phyloP scores from a whole-genome alignment of 2,888 invertebrate genomes.

The Phortica okadai region DNA sequence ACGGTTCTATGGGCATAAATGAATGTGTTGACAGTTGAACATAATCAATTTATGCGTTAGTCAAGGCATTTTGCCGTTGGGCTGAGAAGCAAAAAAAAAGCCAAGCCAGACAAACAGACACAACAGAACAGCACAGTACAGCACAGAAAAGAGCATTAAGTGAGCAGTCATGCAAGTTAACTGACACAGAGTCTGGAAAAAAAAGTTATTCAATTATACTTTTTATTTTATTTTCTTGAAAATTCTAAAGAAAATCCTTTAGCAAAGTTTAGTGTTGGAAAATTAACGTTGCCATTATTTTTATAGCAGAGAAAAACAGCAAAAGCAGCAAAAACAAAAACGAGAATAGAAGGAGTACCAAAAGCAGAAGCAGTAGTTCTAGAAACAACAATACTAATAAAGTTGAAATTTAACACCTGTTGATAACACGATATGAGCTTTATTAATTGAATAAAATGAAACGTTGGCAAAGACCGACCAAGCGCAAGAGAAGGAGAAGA shows the following conservation, averaged over 20 bases:
- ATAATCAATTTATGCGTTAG: constrained; percentile 25
- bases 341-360: not conserved
- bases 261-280: too few species aligned
- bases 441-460: constrained; percentile 18
- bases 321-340: not conserved
- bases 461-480: not conserved
- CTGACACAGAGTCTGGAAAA: too few species aligned
- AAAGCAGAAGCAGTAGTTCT: not conserved
- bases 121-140: too few species aligned
- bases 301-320: not conserved
- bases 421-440: constrained; percentile 24
- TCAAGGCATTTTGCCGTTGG: not conserved
- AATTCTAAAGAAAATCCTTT: not conserved
- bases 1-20: not conserved
- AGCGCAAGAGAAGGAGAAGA: not conserved
- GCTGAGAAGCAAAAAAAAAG: not conserved
- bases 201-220: not conserved
- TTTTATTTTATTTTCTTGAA: not conserved
- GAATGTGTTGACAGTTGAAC: constrained; percentile 10
- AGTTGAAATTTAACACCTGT: constrained; percentile 25
- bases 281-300: too few species aligned
- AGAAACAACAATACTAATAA: not conserved
- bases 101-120: not conserved
- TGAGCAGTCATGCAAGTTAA: too few species aligned
- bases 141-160: too few species aligned